Evolutionary conservation across 2,797 vertebrate genomes (phyloP), one percentile per base, ranked within the genome.

Genomic region (Anomalospiza imberbis): DNA sequence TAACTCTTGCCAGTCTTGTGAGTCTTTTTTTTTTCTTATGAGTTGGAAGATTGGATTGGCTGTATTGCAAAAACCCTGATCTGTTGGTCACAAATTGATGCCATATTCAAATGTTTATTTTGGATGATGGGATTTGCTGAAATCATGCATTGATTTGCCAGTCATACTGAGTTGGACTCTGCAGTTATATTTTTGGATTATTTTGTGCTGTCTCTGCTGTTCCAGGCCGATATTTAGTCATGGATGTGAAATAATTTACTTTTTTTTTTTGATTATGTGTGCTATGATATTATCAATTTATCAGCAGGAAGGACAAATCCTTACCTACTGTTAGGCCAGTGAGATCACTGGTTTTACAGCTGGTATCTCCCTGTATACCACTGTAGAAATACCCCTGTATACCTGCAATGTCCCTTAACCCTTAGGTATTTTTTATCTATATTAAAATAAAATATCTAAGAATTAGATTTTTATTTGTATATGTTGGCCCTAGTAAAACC

Each of bases 91-190:
- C 45, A 93, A 95, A 90, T 63, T 93, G 84, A 94, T 96, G 57
- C 28, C 72, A 42, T 85, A 93, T 70, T 67, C 87, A 97, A 97
- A 89, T 86, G 48, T 95, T 96, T 94, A 87, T 89, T 96, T 97
- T 92, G 40, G 74, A 91, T 76, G 50, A 85, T 58, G 26, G 7
- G 47, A 91, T 95, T 92, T 94, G 45, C 81, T 95, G 85, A 96
- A 80, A 75, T 92, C 24, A 89, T 78, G 21, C 53, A 94, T 93
- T 93, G 82, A 82, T 95, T 95, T 97, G 75, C 73, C 68, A 91
- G 79, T 68, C 91, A 81, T 91, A 93, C 70, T 73, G n/a, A 91
- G 71, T 78, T 93, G 71, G 87, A 92, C 38, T 94, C 84, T 93
- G 58, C 54, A 94, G 93, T 95, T 96, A 93, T 62, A 88, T 95